Evolutionary conservation across 2,888 invertebrate species (phyloP).

Genomic region (Cremastinae sp.): DNA sequence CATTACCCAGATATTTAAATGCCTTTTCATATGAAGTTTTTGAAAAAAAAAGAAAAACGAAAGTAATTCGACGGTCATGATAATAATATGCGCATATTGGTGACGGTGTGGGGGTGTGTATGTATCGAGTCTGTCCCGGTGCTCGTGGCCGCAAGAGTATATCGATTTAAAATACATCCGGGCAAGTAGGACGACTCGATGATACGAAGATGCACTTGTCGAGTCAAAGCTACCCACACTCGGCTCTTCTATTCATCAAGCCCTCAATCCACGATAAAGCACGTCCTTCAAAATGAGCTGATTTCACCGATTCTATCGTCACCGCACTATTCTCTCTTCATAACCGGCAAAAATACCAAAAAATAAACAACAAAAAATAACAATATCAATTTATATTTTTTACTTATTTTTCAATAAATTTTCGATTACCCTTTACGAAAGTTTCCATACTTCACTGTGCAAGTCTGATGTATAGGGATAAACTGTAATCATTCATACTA

Average conservation of each 20-base stretch:
- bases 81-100: slow-evolving; percentile 16
- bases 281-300: slow-evolving; percentile 35
- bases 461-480: too few species aligned
- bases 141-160: slow-evolving; percentile 50
- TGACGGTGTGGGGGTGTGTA: slow-evolving; percentile 13
- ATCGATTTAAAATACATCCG: slow-evolving; percentile 60
- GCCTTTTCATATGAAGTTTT: slow-evolving; percentile 3
- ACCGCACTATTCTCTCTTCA: neutral
- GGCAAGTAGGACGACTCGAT: slow-evolving; percentile 56
- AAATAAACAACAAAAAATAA: too few species aligned
- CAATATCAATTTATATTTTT: too few species aligned
- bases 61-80: too few species aligned
- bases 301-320: slow-evolving; percentile 33
- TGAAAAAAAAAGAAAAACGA: too few species aligned
- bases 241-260: slow-evolving; percentile 1
- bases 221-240: slow-evolving; percentile 24
- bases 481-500: too few species aligned
- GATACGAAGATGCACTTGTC: slow-evolving; percentile 63
- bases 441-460: too few species aligned
- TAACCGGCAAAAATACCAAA: too few species aligned
- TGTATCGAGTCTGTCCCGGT: slow-evolving; percentile 32
- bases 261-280: slow-evolving; percentile 20
- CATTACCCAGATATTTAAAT: slow-evolving; percentile 5
- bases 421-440: too few species aligned
- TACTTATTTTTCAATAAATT: too few species aligned